Conservation (phyloP, 2,797 vertebrate genomes). For the Leptatherina wallacei region DNA sequence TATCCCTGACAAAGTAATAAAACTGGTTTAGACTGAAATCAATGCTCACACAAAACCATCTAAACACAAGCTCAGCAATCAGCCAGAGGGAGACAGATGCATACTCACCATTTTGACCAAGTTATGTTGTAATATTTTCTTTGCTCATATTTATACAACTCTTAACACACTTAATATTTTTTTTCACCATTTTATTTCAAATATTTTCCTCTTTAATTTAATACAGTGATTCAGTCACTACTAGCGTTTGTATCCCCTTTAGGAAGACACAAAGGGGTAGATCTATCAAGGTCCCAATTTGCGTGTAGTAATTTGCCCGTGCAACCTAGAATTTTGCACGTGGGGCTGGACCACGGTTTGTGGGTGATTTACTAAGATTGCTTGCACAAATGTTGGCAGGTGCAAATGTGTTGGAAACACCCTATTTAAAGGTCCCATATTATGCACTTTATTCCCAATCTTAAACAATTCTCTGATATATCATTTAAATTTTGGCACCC, state of each 20-base stretch:
- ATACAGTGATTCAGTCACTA: neutral
- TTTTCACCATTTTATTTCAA: neutral
- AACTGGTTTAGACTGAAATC: slow-evolving; percentile 58
- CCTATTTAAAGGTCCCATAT: too few relatives aligned
- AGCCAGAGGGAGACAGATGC: slow-evolving; percentile 30
- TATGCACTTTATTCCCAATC: too few relatives aligned
- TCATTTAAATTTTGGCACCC: too few relatives aligned
- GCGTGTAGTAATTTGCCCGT: too few relatives aligned
- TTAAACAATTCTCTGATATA: too few relatives aligned
- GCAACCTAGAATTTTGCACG: too few relatives aligned
- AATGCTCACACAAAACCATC: slow-evolving; percentile 42
- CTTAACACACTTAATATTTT: neutral
- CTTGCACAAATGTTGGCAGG: too few relatives aligned
- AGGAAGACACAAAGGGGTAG: neutral
- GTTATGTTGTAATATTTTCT: slow-evolving; percentile 33
- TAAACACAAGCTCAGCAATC: slow-evolving; percentile 43
- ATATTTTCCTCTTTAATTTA: neutral
- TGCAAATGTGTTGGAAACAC: too few relatives aligned
- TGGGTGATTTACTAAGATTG: too few relatives aligned
- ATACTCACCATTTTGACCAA: slow-evolving; percentile 18
- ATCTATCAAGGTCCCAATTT: too few relatives aligned
- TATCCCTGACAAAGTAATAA: slow-evolving; percentile 67
- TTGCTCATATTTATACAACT: slow-evolving; percentile 15
- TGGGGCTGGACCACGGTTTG: too few relatives aligned
- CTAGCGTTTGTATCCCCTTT: slow-evolving; percentile 3